These are phyloP conservation scores for Nycticebus coucang DNA, from an alignment of 2,113 vertebrate species.

Conservation along the genomic window DNA sequence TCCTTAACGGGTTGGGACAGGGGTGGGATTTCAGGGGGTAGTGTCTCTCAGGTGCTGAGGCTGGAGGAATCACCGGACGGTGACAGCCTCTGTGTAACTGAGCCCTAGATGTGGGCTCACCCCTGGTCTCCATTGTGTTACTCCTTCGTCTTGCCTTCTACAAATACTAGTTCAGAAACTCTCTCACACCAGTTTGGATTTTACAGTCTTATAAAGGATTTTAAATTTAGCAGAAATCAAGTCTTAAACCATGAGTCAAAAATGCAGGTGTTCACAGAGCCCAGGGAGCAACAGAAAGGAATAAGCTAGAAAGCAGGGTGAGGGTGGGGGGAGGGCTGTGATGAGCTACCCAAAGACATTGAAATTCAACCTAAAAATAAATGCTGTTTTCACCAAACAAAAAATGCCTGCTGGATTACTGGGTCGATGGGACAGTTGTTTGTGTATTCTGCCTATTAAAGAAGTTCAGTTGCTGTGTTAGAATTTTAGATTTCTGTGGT, in stretches of 20 bases:
- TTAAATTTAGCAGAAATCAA: constrained; percentile 27
- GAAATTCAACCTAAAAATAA: constrained; percentile 7
- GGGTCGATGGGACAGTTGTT: neutral
- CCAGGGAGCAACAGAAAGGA: neutral
- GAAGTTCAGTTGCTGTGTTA: neutral
- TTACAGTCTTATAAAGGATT: constrained; percentile 8
- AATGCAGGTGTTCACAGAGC: neutral
- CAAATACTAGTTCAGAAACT: neutral
- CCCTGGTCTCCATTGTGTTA: neutral
- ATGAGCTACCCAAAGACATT: neutral
- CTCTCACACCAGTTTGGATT: neutral
- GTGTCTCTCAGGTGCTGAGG: neutral
- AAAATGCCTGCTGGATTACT: neutral
- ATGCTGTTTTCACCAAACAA: constrained; percentile 1
- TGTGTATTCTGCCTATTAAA: neutral
- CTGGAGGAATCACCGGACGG: neutral
- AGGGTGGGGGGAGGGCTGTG: neutral
- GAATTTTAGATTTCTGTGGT: constrained; percentile 36
- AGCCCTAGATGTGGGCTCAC: neutral
- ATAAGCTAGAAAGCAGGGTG: neutral
- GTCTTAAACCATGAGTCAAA: constrained; percentile 2
- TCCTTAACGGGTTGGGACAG: neutral
- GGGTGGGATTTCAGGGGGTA: neutral
- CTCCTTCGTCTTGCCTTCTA: neutral
- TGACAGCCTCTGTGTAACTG: neutral